These are phyloP conservation scores for Microtus oregoni DNA, from an alignment of 2,113 vertebrate genomes.

Conservation along the genomic window DNA sequence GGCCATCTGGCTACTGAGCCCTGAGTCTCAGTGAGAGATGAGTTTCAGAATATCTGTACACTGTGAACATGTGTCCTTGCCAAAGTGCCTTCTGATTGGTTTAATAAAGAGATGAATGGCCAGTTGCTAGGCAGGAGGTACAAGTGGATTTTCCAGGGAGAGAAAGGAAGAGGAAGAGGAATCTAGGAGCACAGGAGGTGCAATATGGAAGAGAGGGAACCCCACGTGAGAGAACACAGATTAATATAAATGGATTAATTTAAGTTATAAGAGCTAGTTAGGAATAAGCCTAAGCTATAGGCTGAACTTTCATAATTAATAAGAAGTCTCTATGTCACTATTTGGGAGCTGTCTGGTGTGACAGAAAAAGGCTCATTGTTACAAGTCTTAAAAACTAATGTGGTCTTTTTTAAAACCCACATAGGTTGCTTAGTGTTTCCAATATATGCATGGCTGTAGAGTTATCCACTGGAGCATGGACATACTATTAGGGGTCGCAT, in stretches of 20 bases:
- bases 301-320: not conserved
- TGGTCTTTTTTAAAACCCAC: not conserved
- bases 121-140: not conserved
- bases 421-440: not conserved
- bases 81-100: not conserved
- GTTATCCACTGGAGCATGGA: not conserved
- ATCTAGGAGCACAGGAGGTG: not conserved
- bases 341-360: not conserved
- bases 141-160: not conserved
- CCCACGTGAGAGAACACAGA: not conserved
- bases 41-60: not conserved
- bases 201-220: not conserved
- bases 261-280: not conserved
- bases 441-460: not conserved
- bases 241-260: not conserved
- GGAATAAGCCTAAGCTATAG: not conserved
- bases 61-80: not conserved
- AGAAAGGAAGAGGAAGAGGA: not conserved
- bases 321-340: not conserved
- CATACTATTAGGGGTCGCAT: not conserved
- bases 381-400: not conserved
- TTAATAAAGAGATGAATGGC: not conserved
- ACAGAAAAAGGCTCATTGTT: not conserved
- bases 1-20: not conserved
- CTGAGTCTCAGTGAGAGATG: not conserved